Base-by-base conservation (phyloP, 1,140 invertebrate species). In the Amphibalanus amphitrite region DNA sequence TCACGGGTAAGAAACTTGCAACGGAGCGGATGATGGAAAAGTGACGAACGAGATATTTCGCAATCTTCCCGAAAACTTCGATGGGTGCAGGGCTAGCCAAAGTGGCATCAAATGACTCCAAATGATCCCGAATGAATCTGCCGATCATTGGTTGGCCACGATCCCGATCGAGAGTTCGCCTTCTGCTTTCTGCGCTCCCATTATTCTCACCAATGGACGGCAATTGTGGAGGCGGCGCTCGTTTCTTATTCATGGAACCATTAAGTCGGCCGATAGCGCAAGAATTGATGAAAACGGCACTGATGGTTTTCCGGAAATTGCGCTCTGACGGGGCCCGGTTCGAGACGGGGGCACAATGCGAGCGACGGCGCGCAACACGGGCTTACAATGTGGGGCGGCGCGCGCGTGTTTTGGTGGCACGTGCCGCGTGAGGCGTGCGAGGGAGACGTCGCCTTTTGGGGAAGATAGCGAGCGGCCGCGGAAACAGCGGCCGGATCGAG, bases 171-270 rank as follows among this genome's bases (percentile, higher is more conserved):
- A 20, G 47, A 20, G 10, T 59, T 23, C 47, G 10, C 10, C 47
- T 59, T 59, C 47, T n/a, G n/a, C n/a, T 59, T 59, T 59, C 47
- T 59, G 47, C 13, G 47, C 13, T 1, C 10, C 47, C 47, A 59
- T 59, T 59, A 13, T 23, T 59, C 6, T 20, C 47, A 1, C 1
- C 47, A 20, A 23, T 20, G 20, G 47, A 20, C 47, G 20, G 47
- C 47, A 59, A 59, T 59, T 6, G 47, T 59, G 10, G 20, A 59
- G 47, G 47, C 47, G 1, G 47, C 13, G 10, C 47, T 59, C 47
- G 47, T 59, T 59, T 59, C 47, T 59, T 59, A 59, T 59, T 59
- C 47, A 59, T 59, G 47, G 47, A 59, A 59, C 47, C 47, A 59
- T 59, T 59, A 59, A 59, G 47, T 59, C 47, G 13, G 47, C 47